phyloP scores from a whole-genome alignment of 2,797 vertebrate species.

The Mastacembelus armatus region DNA sequence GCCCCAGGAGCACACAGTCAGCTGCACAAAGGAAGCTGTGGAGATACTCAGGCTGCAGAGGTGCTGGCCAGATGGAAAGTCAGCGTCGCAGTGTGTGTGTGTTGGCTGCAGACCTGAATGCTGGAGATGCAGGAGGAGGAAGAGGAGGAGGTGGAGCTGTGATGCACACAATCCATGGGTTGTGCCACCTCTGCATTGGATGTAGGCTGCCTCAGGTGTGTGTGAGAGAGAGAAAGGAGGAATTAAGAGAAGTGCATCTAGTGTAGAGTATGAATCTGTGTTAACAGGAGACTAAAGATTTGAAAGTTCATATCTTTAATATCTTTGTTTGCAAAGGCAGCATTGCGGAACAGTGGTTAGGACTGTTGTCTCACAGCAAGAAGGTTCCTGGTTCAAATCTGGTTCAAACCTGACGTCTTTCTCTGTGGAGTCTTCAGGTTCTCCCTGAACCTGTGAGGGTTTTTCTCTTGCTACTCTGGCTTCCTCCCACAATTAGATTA shows the following conservation, averaged over 20 bases:
- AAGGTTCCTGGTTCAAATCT: too few species aligned
- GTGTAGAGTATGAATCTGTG: conserved; percentile 1
- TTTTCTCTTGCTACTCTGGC: too few species aligned
- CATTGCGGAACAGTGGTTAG: too few species aligned
- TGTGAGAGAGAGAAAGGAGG: conserved; percentile 34
- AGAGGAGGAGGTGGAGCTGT: conserved; percentile 67
- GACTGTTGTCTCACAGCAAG: too few species aligned
- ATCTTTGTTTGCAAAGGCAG: too few species aligned
- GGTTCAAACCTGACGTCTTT: too few species aligned
- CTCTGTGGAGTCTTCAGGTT: too few species aligned
- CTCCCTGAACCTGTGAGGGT: too few species aligned
- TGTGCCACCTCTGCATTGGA: conserved; percentile 92
- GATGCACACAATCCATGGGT: conserved; percentile 90
- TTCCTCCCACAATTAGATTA: too few species aligned
- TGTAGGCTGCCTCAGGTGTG: conserved; percentile 91
- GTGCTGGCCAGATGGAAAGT: conserved; percentile 59
- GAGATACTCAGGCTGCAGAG: conserved; percentile 76
- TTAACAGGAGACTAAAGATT: background rate
- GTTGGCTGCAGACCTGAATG: conserved; percentile 74
- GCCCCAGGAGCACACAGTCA: conserved; percentile 68
- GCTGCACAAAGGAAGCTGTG: conserved; percentile 73
- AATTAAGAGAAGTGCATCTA: conserved; percentile 5
- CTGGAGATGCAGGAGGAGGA: conserved; percentile 46
- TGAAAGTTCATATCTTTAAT: background rate
- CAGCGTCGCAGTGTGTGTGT: conserved; percentile 79